Base-by-base conservation (phyloP, 2,888 invertebrate species). In the Synanthedon andrenaeformis region DNA sequence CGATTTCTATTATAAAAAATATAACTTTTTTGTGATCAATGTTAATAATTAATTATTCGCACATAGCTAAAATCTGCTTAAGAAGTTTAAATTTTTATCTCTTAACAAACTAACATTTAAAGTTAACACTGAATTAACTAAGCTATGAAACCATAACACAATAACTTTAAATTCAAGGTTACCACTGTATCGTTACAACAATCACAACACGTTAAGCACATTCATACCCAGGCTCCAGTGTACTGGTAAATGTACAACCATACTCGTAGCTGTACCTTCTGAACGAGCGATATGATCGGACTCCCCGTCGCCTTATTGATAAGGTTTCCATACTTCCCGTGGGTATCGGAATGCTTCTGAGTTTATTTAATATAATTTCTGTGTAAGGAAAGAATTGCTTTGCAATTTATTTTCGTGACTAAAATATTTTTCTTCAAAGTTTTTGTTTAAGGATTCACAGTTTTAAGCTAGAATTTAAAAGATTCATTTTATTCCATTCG, bases 231-330 rank as follows among this genome's bases (percentile, higher is more conserved):
- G 35, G 35, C 35, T 35, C 35, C 35, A 35, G 10, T 35, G 35
- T 35, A 35, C 10, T 35, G 35, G 35, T 35, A 35, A 35, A 10
- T 35, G 35, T 35, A 35, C 35, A 35, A 35, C 35, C 35, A 35
- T 35, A 35, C 23, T 49, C 49, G 49, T 49, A 49, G 49, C 49
- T 68, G 70, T 67, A 70, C 69, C 60, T 69, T 65, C 69, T 61
- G 69, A 65, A 60, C 72, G 71, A 69, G 70, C 76, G 84, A 86
- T 85, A 79, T 70, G 76, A 85, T 84, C 85, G 76, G 82, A 78
- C 82, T 68, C 84, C 85, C 85, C 81, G 85, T 73, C 70, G 85
- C 71, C 82, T 83, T 84, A 84, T 83, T 83, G 85, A 85, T 86
- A 85, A 84, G 77, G 76, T 79, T 82, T 80, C 82, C 79, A 80